phyloP scores from a whole-genome alignment of 2,888 invertebrate genomes.

The Sussaba pulchella region DNA sequence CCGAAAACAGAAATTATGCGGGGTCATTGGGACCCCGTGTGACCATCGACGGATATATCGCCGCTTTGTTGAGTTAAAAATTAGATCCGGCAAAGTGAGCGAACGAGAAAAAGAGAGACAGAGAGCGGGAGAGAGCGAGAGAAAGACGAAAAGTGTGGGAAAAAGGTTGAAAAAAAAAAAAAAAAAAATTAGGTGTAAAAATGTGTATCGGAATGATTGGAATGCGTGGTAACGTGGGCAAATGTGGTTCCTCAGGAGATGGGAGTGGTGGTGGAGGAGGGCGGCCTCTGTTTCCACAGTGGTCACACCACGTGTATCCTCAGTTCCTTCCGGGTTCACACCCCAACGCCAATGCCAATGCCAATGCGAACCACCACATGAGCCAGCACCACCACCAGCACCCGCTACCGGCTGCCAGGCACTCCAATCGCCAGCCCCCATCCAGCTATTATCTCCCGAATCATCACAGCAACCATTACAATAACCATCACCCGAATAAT shows the following conservation, averaged over 20 bases:
- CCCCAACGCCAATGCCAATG: constrained; percentile 88
- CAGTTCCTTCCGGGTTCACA: constrained; percentile 97
- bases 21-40: too few relatives aligned
- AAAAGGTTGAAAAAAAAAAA: background rate
- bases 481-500: constrained; percentile 86
- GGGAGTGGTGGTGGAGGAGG: constrained; percentile 86
- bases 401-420: constrained; percentile 85
- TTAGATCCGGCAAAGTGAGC: background rate
- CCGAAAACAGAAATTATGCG: too few relatives aligned
- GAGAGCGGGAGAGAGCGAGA: constrained; percentile 27
- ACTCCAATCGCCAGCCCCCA: constrained; percentile 84
- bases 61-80: background rate
- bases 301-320: constrained; percentile 97
- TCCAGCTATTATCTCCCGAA: constrained; percentile 85
- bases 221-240: constrained; percentile 77
- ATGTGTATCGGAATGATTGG: constrained; percentile 58
- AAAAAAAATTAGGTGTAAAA: constrained; percentile 25
- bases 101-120: background rate
- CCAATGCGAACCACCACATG: constrained; percentile 85
- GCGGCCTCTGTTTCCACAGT: constrained; percentile 96
- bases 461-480: constrained; percentile 85
- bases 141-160: constrained; percentile 37
- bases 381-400: constrained; percentile 85
- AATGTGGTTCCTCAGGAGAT: constrained; percentile 84
- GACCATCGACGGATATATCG: too few relatives aligned